phyloP scores from a whole-genome alignment of 35 echinoderm and acorn worm genomes.

The Chiridota heheva region DNA sequence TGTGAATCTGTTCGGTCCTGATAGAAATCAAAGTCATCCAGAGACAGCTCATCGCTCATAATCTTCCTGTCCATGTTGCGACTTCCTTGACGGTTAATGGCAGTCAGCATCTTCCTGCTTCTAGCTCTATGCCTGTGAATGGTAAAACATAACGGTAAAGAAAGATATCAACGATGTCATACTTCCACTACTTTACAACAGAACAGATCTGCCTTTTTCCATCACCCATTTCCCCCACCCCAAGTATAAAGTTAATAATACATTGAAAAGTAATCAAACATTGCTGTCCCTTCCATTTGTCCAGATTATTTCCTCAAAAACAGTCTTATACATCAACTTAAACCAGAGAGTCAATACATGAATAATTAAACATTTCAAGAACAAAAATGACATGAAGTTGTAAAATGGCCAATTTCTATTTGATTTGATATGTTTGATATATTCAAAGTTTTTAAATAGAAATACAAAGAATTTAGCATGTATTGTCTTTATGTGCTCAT shows the following conservation, averaged over 20 bases:
- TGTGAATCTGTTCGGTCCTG: no score
- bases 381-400: no score
- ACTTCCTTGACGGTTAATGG: slow-evolving; percentile 66
- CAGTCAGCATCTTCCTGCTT: slow-evolving; percentile 66
- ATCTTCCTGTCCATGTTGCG: slow-evolving; percentile 26
- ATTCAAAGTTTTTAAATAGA: background rate
- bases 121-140: slow-evolving; percentile 61
- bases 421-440: no score
- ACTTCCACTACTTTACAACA: background rate
- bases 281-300: background rate
- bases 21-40: no score
- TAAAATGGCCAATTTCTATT: no score
- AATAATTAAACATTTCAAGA: no score
- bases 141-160: background rate
- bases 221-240: background rate
- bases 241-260: background rate
- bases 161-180: background rate
- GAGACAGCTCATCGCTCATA: no score
- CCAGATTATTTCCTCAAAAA: background rate
- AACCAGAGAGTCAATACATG: no score
- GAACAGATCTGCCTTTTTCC: background rate
- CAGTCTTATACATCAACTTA: no score
- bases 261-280: background rate
- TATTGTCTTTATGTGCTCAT: no score
- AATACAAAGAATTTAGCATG: no score